Evolutionary conservation across 2,797 vertebrate genomes (phyloP), one percentile per base, ranked within the genome.

Genomic region (Erethizon dorsatum): DNA sequence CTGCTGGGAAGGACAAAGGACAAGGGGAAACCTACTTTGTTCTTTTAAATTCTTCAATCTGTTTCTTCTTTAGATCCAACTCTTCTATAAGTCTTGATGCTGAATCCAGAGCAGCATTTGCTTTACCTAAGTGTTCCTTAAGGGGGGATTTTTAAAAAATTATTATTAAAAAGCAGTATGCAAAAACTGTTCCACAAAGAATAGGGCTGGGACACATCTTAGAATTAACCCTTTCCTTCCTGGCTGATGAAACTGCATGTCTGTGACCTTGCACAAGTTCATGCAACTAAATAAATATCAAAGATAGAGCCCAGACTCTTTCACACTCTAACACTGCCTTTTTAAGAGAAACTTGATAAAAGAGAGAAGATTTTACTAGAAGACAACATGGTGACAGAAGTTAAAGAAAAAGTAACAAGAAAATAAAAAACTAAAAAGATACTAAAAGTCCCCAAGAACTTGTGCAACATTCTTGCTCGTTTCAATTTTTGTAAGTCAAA

Each of bases 11-110:
- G 69, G 33, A 7, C 26, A 90, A 71, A 97, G 37, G 47, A 88
- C 82, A 82, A 75, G 17, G 18, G 54, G 0, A 83, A 83, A 65
- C 97, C n/a, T 99, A 99, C 99, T 99, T 99, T 99, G 99, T 88
- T 98, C 99, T 94, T 94, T 99, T 99, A 97, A 99, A 99, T 86
- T 99, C 99, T 95, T 99, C 99, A 1, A 99, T 98, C 94, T 99
- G 99, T 93, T 99, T 99, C 97, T 99, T 99, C 98, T 99, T 99
- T 86, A 99, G 97, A 91, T 99, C 99, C 63, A 99, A 99, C 98
- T 99, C 99, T 91, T 99, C 99, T 41, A 99, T 99, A 95, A 99
- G 99, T 52, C 99, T 99, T 84, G 99, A 99, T 0, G 99, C 99
- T 2, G 99, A 99, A 90, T 99, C 99, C 50, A 99, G 98, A 1